These are phyloP conservation scores for Psophia crepitans DNA, from an alignment of 2,113 vertebrate genomes.

Conservation along the genomic window DNA sequence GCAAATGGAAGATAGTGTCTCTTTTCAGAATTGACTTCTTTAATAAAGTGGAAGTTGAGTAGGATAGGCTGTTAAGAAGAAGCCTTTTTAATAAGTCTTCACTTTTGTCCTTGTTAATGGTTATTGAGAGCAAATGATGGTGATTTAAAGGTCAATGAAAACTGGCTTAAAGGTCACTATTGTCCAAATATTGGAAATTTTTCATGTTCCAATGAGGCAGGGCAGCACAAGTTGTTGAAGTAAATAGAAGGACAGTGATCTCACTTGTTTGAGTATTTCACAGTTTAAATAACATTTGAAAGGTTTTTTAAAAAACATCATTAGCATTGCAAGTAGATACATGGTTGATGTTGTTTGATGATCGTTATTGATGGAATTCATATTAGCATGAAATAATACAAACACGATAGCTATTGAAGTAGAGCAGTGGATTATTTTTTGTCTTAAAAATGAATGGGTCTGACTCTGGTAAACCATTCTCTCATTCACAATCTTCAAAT, in stretches of 20 bases:
- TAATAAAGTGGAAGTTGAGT: not conserved
- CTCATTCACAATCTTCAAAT: constrained; percentile 25
- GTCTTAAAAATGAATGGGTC: not conserved
- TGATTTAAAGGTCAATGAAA: constrained; percentile 10
- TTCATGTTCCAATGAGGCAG: not conserved
- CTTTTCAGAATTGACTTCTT: not conserved
- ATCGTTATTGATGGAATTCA: not conserved
- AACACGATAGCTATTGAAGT: not conserved
- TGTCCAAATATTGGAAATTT: not conserved
- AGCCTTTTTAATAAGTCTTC: not conserved
- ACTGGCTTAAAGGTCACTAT: not conserved
- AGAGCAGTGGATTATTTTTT: constrained; percentile 1
- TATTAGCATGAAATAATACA: not conserved
- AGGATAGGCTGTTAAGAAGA: not conserved
- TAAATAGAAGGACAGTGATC: not conserved
- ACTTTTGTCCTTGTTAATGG: not conserved
- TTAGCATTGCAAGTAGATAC: not conserved
- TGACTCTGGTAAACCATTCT: not conserved
- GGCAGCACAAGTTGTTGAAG: not conserved
- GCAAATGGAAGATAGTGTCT: not conserved
- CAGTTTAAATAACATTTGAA: not conserved
- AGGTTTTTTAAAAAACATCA: not conserved
- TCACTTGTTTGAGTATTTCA: not conserved
- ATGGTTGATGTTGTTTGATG: not conserved
- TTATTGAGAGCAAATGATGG: not conserved